Evolutionary conservation across 2,888 invertebrate species (phyloP).

Genomic region (Scrobipalpa costella): DNA sequence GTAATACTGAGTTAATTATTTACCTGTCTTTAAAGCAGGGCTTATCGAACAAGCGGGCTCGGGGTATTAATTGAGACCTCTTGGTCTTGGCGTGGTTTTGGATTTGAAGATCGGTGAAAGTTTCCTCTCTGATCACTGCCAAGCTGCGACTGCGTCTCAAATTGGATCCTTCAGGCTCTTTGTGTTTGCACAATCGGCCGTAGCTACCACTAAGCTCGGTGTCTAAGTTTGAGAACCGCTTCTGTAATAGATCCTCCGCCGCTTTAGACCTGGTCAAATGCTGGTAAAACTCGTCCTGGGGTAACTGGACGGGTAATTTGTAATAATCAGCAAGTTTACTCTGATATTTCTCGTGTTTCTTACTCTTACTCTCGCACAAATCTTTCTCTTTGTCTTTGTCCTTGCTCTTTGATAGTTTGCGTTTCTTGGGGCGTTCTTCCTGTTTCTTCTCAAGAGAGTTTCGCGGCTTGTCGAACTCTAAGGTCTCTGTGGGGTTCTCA

Average conservation of each 20-base stretch:
- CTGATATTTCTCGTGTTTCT: slow-evolving; percentile 75
- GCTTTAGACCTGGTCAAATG: slow-evolving; percentile 73
- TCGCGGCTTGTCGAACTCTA: slow-evolving; percentile 72
- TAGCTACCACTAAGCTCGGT: slow-evolving; percentile 75
- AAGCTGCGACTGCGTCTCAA: slow-evolving; percentile 86
- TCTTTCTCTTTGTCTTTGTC: slow-evolving; percentile 54
- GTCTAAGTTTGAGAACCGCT: slow-evolving; percentile 72
- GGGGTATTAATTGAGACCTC: slow-evolving; percentile 89
- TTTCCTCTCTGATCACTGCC: slow-evolving; percentile 89
- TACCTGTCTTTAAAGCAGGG: slow-evolving; percentile 88
- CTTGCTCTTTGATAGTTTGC: slow-evolving; percentile 67
- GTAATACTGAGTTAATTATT: slow-evolving; percentile 33
- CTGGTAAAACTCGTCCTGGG: slow-evolving; percentile 77
- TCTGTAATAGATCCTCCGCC: slow-evolving; percentile 71
- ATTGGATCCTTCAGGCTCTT: slow-evolving; percentile 77
- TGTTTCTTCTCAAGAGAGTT: slow-evolving; percentile 70
- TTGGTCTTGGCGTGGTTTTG: slow-evolving; percentile 83
- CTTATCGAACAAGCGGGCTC: slow-evolving; percentile 89
- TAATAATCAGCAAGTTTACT: slow-evolving; percentile 77
- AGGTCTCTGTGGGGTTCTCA: slow-evolving; percentile 75
- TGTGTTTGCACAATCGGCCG: slow-evolving; percentile 75
- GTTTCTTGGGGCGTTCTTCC: slow-evolving; percentile 74
- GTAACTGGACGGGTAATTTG: slow-evolving; percentile 70
- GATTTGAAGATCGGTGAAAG: slow-evolving; percentile 85
- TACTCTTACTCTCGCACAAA: slow-evolving; percentile 61